Conservation (phyloP, 2,113 vertebrate species). For the Lophotis ruficrista region DNA sequence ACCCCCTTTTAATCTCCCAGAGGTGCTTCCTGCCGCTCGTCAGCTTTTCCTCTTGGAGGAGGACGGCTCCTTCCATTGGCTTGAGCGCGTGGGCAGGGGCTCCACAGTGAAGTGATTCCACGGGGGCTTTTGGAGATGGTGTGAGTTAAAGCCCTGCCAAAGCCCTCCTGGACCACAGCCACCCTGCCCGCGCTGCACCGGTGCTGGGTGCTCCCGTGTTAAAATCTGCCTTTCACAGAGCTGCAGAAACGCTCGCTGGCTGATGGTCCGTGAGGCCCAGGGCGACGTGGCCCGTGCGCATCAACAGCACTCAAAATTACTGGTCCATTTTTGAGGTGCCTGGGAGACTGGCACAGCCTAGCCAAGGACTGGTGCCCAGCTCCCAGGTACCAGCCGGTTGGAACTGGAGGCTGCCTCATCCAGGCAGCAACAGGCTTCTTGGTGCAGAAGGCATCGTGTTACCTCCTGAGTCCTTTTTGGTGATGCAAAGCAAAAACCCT, state of each 20-base stretch:
- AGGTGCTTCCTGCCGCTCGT: background rate
- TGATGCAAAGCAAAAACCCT: background rate
- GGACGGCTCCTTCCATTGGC: rapidly evolving
- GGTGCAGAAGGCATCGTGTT: rapidly evolving
- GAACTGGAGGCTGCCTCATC: rapidly evolving
- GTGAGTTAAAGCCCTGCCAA: background rate
- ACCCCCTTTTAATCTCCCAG: background rate
- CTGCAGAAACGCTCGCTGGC: rapidly evolving
- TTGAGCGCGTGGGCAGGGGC: rapidly evolving
- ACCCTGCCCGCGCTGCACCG: background rate
- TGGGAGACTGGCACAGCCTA: background rate
- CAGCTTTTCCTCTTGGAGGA: background rate
- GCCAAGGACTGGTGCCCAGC: background rate
- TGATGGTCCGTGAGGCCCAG: background rate
- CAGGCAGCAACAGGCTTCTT: rapidly evolving
- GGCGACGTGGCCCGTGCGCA: background rate
- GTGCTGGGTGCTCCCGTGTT: rapidly evolving
- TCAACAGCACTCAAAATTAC: background rate
- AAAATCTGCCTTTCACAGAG: background rate
- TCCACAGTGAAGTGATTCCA: rapidly evolving
- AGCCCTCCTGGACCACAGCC: background rate
- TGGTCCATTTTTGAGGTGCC: background rate
- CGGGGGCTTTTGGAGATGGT: rapidly evolving
- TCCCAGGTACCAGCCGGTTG: rapidly evolving
- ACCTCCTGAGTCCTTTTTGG: background rate